phyloP scores from a whole-genome alignment of 2,113 vertebrate species.

The Prolemur simus region DNA sequence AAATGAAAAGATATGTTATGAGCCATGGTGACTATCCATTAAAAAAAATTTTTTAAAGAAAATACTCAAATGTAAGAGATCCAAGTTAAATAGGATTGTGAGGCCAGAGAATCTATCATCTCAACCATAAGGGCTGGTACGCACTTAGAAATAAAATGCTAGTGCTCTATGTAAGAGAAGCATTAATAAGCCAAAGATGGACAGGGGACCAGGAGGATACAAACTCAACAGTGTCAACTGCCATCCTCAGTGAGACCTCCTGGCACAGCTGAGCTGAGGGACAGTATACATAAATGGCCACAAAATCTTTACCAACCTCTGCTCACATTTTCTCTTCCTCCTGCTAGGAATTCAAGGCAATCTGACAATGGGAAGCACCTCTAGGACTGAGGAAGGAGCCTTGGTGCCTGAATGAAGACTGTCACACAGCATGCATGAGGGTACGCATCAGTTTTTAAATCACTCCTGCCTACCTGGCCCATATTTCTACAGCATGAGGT shows the following conservation, averaged over 20 bases:
- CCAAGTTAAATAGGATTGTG: neutral
- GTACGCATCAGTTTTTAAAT: neutral
- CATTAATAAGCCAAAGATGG: neutral
- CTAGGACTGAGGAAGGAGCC: neutral
- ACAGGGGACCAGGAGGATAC: too few relatives aligned
- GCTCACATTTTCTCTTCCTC: neutral
- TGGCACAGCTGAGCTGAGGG: accelerated
- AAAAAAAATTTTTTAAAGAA: neutral
- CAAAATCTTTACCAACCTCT: neutral
- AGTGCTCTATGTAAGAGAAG: neutral
- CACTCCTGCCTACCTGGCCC: neutral
- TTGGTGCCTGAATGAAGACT: too few relatives aligned
- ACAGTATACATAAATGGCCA: neutral
- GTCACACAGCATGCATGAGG: neutral
- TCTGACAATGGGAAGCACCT: neutral
- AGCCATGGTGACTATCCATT: neutral
- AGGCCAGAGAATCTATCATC: neutral
- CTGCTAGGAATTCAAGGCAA: neutral
- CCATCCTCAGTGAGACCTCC: accelerated
- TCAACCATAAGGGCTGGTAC: neutral
- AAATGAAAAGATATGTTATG: neutral
- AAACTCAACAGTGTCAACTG: too few relatives aligned
- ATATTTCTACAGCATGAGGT: neutral
- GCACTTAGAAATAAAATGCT: neutral
- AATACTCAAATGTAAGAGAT: neutral